phyloP scores from a whole-genome alignment of 2,797 vertebrate genomes.

The Melanotaenia boesemani region DNA sequence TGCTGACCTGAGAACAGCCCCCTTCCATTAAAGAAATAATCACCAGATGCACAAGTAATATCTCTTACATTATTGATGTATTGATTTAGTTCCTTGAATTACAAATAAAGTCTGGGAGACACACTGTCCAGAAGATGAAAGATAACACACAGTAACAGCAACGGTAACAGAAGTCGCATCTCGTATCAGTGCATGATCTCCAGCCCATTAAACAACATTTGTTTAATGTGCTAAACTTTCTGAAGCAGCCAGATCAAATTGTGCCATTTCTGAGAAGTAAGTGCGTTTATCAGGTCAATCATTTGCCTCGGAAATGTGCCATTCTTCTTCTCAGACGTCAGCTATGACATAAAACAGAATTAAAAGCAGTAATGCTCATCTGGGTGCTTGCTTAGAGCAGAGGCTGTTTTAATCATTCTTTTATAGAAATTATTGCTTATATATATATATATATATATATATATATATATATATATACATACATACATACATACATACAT shows the following conservation, averaged over 20 bases:
- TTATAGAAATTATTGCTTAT: slow-evolving; percentile 1
- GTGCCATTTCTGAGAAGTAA: slow-evolving; percentile 21
- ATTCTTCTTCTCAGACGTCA: slow-evolving; percentile 44
- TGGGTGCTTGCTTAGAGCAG: too few relatives aligned
- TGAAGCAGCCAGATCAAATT: slow-evolving; percentile 12
- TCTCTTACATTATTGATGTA: slow-evolving; percentile 71
- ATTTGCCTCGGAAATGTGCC: slow-evolving; percentile 15
- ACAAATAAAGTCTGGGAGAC: slow-evolving; percentile 50
- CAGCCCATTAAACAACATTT: slow-evolving; percentile 2
- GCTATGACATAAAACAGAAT: slow-evolving; percentile 10
- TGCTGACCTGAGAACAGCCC: slow-evolving; percentile 46
- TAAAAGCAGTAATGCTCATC: too few relatives aligned
- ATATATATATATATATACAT: too few relatives aligned
- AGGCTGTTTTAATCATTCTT: slow-evolving; percentile 16
- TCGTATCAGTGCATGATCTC: slow-evolving; percentile 9
- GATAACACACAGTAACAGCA: slow-evolving; percentile 59
- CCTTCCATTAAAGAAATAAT: slow-evolving; percentile 53
- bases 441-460: too few relatives aligned
- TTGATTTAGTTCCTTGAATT: slow-evolving; percentile 73
- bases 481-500: too few relatives aligned
- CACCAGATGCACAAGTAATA: slow-evolving; percentile 62
- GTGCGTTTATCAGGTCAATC: slow-evolving; percentile 18
- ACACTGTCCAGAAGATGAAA: slow-evolving; percentile 52
- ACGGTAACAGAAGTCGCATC: slow-evolving; percentile 23
- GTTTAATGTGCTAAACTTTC: slow-evolving; percentile 17